Conservation (phyloP, 1,140 invertebrate species). For the Tenebrio molitor region DNA sequence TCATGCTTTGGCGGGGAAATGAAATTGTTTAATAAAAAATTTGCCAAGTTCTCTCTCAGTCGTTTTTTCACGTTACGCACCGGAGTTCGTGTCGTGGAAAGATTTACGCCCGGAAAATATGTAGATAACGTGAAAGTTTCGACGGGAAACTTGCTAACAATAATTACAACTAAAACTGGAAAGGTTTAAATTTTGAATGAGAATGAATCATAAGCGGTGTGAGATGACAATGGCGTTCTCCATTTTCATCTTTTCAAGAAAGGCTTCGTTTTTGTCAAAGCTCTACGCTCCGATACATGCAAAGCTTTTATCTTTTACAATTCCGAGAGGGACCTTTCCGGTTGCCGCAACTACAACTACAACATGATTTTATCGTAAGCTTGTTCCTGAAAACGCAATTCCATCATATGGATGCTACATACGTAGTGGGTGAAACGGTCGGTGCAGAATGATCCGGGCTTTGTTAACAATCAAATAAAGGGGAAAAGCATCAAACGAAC, state of each 20-base stretch:
- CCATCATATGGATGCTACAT: background rate
- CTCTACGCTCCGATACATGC: conserved; percentile 3
- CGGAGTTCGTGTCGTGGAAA: too few species aligned
- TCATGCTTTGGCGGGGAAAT: background rate
- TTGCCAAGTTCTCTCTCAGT: background rate
- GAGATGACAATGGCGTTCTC: too few species aligned
- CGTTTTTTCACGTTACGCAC: too few species aligned
- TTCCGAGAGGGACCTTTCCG: conserved; percentile 9
- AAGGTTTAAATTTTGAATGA: too few species aligned
- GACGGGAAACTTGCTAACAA: too few species aligned
- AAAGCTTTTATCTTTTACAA: conserved; percentile 4
- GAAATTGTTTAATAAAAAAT: conserved; percentile 29
- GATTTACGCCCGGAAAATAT: too few species aligned
- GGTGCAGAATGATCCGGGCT: background rate
- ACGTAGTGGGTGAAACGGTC: background rate
- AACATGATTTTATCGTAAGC: conserved; percentile 13
- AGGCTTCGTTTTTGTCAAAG: conserved; percentile 23
- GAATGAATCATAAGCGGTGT: too few species aligned
- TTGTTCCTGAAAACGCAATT: conserved; percentile 3
- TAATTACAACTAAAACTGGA: too few species aligned
- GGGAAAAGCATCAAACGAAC: conserved; percentile 44
- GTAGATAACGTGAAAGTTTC: too few species aligned
- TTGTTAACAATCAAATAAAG: conserved; percentile 13
- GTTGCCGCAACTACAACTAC: background rate
- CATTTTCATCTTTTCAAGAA: too few species aligned